phyloP scores from a whole-genome alignment of 2,888 invertebrate genomes.

The Eupithecia insigniata region DNA sequence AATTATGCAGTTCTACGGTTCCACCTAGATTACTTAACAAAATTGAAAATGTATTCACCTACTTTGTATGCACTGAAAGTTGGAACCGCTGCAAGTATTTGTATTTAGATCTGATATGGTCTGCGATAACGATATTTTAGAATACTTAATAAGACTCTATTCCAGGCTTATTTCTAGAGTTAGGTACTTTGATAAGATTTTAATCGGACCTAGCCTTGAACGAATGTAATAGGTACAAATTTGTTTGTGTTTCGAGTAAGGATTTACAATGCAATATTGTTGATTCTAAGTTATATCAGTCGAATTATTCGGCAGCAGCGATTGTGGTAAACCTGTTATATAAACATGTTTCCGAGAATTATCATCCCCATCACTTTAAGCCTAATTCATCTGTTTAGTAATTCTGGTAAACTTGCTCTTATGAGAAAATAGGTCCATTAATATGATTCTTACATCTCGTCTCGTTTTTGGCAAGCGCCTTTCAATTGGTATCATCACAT shows the following conservation, averaged over 20 bases:
- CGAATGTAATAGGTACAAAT: neutral
- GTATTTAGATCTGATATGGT: slow-evolving; percentile 22
- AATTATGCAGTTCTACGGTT: neutral
- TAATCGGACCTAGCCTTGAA: neutral
- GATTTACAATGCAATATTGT: neutral
- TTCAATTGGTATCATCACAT: slow-evolving; percentile 44
- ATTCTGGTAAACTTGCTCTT: slow-evolving; percentile 19
- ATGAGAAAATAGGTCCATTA: slow-evolving; percentile 21
- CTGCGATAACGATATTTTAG: slow-evolving; percentile 25
- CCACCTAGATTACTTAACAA: slow-evolving; percentile 1
- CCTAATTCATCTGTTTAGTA: slow-evolving; percentile 15
- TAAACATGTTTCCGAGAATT: slow-evolving; percentile 8
- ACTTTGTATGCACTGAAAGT: slow-evolving; percentile 26
- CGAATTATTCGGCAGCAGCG: neutral
- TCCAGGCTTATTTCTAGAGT: slow-evolving; percentile 19
- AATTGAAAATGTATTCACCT: slow-evolving; percentile 17
- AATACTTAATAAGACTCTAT: slow-evolving; percentile 29
- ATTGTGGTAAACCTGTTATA: neutral
- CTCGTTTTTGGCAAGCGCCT: slow-evolving; percentile 43
- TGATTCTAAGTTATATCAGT: slow-evolving; percentile 4
- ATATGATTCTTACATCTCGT: slow-evolving; percentile 25
- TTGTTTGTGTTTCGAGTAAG: neutral
- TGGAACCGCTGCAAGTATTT: slow-evolving; percentile 18
- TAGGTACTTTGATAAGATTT: neutral
- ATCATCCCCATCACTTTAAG: slow-evolving; percentile 7